Evolutionary conservation across 2,113 vertebrate species (phyloP).

Genomic region (Sinocyclocheilus maitianheensis): DNA sequence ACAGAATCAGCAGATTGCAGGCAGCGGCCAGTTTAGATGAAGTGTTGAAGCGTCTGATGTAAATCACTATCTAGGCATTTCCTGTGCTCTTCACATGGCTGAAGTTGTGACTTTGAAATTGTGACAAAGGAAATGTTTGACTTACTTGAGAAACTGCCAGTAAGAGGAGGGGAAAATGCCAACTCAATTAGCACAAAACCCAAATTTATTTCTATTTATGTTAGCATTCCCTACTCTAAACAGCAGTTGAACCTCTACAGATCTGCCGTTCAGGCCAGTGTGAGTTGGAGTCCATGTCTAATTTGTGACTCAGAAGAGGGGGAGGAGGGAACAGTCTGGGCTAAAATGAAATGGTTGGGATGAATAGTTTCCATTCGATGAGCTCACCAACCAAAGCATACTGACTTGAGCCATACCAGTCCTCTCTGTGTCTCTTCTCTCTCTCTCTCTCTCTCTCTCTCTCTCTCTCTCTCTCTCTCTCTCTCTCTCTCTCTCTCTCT

Average conservation of each 20-base stretch:
- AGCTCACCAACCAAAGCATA: slow-evolving; percentile 54
- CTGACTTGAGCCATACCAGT: slow-evolving; percentile 52
- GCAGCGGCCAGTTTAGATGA: slow-evolving; percentile 22
- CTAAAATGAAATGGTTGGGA: slow-evolving; percentile 48
- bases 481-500: no score
- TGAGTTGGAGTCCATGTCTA: slow-evolving; percentile 10
- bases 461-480: neutral
- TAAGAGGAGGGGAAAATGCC: no score
- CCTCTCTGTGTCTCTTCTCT: slow-evolving; percentile 20
- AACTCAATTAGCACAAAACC: neutral
- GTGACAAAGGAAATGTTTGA: neutral
- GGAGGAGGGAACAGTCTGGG: slow-evolving; percentile 65
- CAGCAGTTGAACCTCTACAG: neutral
- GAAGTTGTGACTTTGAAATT: neutral
- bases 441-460: neutral
- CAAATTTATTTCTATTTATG: neutral
- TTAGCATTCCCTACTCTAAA: neutral
- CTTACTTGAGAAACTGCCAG: neutral
- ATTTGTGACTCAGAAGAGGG: slow-evolving; percentile 46
- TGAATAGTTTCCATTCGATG: slow-evolving; percentile 75
- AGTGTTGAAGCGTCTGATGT: slow-evolving; percentile 11
- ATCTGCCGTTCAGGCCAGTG: neutral
- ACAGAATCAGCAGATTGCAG: slow-evolving; percentile 29
- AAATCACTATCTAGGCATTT: slow-evolving; percentile 51
- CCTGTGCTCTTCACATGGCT: slow-evolving; percentile 12